Base-by-base conservation (phyloP, 2,113 vertebrate species). In the Butastur rufipennis region DNA sequence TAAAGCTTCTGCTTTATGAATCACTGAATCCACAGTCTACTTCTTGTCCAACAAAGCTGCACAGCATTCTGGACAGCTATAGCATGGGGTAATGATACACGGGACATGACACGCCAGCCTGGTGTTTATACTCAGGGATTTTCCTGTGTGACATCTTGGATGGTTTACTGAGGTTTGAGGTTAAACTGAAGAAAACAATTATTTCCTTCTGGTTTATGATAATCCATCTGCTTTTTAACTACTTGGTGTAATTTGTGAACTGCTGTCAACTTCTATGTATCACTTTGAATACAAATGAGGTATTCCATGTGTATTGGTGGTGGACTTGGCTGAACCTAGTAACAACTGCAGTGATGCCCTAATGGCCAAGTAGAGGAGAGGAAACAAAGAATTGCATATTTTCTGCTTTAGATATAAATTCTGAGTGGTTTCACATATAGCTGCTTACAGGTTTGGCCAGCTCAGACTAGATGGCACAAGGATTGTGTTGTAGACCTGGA, bases 81-180 rank as follows among this genome's bases (percentile, higher is more conserved):
- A 93, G 40, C 71, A 88, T 61, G 72, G 75, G 53, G 93, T 95
- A 95, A 97, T 90, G 67, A 93, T 22, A 88, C 65, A 80, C 17
- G 48, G n/a, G 88, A 73, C 55, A 66, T 90, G 67, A 95, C 19
- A 11, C 75, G 88, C 27, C 34, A 83, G 21, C 26, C 42, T 74
- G 70, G 20, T 93, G 42, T 88, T 90, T 72, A 40, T 80, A 16
- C 66, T 75, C 58, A 27, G 71, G 59, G 88, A 77, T 93, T 92
- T 90, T 95, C 67, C 75, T 90, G 59, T 88, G 43, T 81, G 75
- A 73, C 75, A 23, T 73, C 38, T 59, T 70, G 80, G 67, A 53
- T 61, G 65, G 72, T 90, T 86, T 88, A 66, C n/a, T 77, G 86
- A 96, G 91, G 86, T 88, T 91, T 97, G 94, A 90, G 94, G 94